phyloP scores from a whole-genome alignment of 2,888 invertebrate species.

The Drosophila kokeensis region DNA sequence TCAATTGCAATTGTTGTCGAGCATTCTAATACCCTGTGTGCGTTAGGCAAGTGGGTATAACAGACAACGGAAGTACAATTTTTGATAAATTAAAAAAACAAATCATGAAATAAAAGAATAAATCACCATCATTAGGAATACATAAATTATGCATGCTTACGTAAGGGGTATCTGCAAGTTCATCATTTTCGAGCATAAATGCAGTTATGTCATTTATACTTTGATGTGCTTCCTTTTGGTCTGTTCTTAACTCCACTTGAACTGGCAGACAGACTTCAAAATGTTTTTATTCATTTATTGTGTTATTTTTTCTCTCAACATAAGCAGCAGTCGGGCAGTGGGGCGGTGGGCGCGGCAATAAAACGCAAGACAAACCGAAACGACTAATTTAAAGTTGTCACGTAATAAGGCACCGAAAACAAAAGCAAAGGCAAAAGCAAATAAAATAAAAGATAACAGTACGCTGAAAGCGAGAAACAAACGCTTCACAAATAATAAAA shows the following conservation, averaged over 20 bases:
- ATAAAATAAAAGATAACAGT: constrained; percentile 41
- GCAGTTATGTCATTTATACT: background rate
- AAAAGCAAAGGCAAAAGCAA: constrained; percentile 22
- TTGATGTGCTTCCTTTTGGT: constrained; percentile 6
- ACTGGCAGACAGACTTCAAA: constrained; percentile 17
- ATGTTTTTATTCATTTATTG: constrained; percentile 1
- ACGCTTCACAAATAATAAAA: constrained; percentile 63
- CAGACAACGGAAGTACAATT: background rate
- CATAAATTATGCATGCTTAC: background rate
- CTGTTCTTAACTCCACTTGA: constrained; percentile 4
- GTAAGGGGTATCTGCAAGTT: background rate
- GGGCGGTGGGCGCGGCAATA: constrained; percentile 5
- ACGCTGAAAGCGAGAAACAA: constrained; percentile 61
- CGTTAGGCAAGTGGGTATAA: background rate
- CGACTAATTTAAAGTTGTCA: constrained; percentile 75
- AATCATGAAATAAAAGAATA: background rate
- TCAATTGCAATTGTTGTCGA: constrained; percentile 20
- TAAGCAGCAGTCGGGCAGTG: background rate
- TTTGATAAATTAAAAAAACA: background rate
- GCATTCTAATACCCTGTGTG: background rate
- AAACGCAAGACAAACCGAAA: constrained; percentile 29
- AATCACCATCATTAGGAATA: background rate
- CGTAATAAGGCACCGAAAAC: constrained; percentile 72
- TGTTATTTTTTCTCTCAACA: background rate
- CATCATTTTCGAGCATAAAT: background rate